Conservation (phyloP, 2,113 vertebrate species). For the Pterophyllum scalare region DNA sequence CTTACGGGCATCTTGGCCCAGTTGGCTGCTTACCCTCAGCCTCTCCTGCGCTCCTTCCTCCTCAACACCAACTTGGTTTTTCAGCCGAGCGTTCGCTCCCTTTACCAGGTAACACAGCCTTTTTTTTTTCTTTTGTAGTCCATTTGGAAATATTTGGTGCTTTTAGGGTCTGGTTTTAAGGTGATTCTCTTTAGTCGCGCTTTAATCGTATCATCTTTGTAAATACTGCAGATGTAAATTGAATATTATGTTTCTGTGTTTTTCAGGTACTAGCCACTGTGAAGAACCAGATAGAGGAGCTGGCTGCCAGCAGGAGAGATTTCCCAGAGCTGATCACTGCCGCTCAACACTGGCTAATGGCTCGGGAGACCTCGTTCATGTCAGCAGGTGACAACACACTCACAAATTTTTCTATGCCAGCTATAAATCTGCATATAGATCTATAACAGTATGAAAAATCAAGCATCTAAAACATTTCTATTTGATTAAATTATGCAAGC, state of each 20-base stretch:
- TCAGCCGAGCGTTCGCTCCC: slow-evolving; percentile 93
- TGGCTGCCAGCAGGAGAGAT: slow-evolving; percentile 86
- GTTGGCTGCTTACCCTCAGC: slow-evolving; percentile 94
- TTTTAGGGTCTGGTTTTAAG: not conserved
- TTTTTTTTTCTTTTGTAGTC: not conserved
- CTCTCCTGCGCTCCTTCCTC: slow-evolving; percentile 95
- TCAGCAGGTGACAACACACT: slow-evolving; percentile 61
- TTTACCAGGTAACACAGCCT: slow-evolving; percentile 90
- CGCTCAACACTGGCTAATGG: slow-evolving; percentile 92
- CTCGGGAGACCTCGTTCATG: slow-evolving; percentile 82
- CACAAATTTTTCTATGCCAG: not conserved
- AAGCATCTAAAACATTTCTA: not conserved
- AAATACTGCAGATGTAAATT: not conserved
- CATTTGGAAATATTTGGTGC: not conserved
- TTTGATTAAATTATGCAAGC: not conserved
- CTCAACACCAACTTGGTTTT: slow-evolving; percentile 98
- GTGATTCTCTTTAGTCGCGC: not conserved
- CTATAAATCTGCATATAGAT: not conserved
- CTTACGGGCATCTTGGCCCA: slow-evolving; percentile 95
- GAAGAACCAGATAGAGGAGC: slow-evolving; percentile 94
- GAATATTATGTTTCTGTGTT: not conserved
- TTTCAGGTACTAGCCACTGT: slow-evolving; percentile 92
- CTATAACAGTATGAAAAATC: not conserved
- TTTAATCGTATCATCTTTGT: not conserved
- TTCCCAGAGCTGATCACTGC: slow-evolving; percentile 88